Percentiles rank a stretch among this genome's conserved stretches.
Evolutionary conservation across 1,140 invertebrate genomes (phyloP).

Genomic region (Chlorops oryzae): DNA sequence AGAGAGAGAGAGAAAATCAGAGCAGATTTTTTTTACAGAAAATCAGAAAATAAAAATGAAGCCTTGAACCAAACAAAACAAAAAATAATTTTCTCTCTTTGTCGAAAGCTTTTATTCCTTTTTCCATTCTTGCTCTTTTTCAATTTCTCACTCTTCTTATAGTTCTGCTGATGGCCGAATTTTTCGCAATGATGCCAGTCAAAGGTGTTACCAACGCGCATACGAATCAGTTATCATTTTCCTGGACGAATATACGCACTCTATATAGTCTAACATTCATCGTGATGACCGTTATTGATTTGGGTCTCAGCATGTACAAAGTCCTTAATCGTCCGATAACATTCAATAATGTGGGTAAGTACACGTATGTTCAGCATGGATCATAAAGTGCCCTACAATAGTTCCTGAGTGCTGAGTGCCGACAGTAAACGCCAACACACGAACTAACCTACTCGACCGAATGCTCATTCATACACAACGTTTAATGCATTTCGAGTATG

Average conservation of each 20-base stretch:
- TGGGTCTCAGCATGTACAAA: slow-evolving; percentile 26
- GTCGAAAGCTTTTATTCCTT: neutral
- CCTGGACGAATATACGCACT: slow-evolving; percentile 34
- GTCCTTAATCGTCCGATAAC: slow-evolving; percentile 30
- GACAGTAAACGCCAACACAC: no score
- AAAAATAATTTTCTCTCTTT: no score
- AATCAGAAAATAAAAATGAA: no score
- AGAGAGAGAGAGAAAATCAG: no score
- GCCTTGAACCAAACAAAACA: no score
- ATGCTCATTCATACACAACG: no score
- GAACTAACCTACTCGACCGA: no score
- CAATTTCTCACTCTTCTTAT: slow-evolving; percentile 1
- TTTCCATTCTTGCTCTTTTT: neutral
- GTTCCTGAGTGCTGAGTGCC: no score
- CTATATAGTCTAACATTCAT: slow-evolving; percentile 28
- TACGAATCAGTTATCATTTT: slow-evolving; percentile 31
- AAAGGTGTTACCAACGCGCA: slow-evolving; percentile 27
- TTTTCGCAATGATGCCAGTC: slow-evolving; percentile 46
- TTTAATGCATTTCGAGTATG: no score
- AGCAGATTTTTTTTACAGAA: no score
- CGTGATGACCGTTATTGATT: slow-evolving; percentile 15
- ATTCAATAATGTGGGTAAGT: slow-evolving; percentile 33
- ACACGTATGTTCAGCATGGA: no score
- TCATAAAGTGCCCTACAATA: no score
- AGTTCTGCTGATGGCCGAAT: slow-evolving; percentile 35